Evolutionary conservation across 2,797 vertebrate genomes (phyloP).

Genomic region (Anguilla obscura): DNA sequence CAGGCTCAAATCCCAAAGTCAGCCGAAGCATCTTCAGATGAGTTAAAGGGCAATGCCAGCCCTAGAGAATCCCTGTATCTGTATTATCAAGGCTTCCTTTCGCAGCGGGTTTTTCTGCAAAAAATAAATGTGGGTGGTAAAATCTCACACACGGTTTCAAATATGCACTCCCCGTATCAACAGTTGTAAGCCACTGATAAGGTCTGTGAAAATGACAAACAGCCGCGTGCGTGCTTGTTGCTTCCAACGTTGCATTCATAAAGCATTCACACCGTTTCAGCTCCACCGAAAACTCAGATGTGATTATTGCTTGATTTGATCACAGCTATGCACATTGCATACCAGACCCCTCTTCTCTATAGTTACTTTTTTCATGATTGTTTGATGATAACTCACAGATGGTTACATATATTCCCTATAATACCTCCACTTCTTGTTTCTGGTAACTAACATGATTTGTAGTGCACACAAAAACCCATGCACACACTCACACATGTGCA

Average conservation of each 20-base stretch:
- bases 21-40: neutral
- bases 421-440: neutral
- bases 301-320: slow-evolving; percentile 1
- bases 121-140: neutral
- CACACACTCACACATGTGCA: neutral
- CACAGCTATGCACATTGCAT: neutral
- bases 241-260: neutral
- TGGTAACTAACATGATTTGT: neutral
- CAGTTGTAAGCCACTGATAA: neutral
- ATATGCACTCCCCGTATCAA: neutral
- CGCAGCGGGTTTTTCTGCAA: neutral
- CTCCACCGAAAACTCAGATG: neutral
- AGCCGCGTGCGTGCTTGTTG: neutral
- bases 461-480: neutral
- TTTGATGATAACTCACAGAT: neutral
- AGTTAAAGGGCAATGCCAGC: neutral
- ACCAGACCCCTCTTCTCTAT: neutral
- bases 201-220: neutral
- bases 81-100: neutral
- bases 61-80: neutral
- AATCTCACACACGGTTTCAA: slow-evolving; percentile 3
- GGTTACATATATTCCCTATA: neutral
- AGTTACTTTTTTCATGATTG: neutral
- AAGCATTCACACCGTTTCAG: neutral
- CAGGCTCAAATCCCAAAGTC: neutral